Base-by-base conservation (phyloP, 2,113 vertebrate genomes). In the Nothoprocta perdicaria region DNA sequence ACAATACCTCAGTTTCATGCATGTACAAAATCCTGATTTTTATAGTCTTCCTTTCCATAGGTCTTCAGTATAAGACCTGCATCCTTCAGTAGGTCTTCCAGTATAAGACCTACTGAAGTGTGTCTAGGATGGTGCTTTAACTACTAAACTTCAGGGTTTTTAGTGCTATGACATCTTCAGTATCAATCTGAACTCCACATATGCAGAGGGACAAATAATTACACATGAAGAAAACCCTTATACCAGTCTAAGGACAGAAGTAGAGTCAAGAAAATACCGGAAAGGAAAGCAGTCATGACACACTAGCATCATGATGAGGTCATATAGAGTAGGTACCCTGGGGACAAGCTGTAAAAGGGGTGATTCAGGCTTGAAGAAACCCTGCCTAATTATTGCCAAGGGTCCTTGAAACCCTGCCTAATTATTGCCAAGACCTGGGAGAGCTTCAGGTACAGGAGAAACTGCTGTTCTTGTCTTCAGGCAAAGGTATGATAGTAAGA, bases 401-500 rank as follows among this genome's bases (percentile, higher is more conserved):
- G 13, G 4, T 24, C 9, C 12, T 2, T 14, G 6, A 35, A 4
- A 29, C 21, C 9, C 66, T 60, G 26, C 10, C 19, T 48, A 80
- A 72, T 61, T n/a, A 16, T 23, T 62, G 26, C 9, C 27, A 72
- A 57, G 41, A 24, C 33, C n/a, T 52, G 14, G 18, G 17, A 82
- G 35, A 67, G 27, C 23, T 87, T 72, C 45, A 60, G 10, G 23
- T 7, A 17, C 19, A 84, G 58, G 45, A 86, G 29, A 15, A 52
- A 10, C 31, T 40, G 61, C 4, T n/a, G 23, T 14, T n/a, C 31
- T 60, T 2, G 0, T 8, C 38, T 31, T 14, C 31, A 41, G 79
- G 58, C 26, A 46, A 63, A 27, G 0, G 4, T 5, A 24, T 65
- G 46, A 2, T 24, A 50, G 17, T 0, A 0, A 35, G 52, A 14